Evolutionary conservation across 2,888 invertebrate genomes (phyloP).

Genomic region (Oeneis ivallda): DNA sequence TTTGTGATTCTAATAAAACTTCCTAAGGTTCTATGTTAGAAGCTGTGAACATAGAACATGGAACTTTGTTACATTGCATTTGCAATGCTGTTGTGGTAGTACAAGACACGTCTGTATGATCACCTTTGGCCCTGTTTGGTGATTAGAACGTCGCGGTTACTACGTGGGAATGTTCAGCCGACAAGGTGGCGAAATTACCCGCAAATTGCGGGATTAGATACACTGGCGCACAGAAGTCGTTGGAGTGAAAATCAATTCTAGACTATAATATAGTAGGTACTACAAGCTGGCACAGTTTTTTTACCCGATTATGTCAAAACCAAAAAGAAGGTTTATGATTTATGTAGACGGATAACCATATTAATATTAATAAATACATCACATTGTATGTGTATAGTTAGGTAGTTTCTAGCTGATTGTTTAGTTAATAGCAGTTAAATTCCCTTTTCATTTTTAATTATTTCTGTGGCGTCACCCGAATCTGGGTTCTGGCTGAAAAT

Average conservation of each 20-base stretch:
- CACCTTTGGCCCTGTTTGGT: constrained; percentile 41
- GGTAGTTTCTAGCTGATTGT: no score
- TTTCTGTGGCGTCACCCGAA: no score
- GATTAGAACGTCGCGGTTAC: constrained; percentile 39
- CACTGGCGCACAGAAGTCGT: constrained; percentile 21
- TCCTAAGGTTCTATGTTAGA: constrained; percentile 15
- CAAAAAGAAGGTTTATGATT: no score
- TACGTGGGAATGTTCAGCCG: constrained; percentile 46
- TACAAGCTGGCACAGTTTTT: not conserved
- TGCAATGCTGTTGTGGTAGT: constrained; percentile 12
- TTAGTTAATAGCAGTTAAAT: no score
- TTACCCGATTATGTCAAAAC: no score
- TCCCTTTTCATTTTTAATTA: no score
- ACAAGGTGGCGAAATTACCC: constrained; percentile 51
- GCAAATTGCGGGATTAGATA: constrained; percentile 52
- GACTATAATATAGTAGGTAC: not conserved
- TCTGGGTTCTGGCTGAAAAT: no score
- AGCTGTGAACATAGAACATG: constrained; percentile 3
- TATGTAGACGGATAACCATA: no score
- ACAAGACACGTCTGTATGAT: constrained; percentile 36
- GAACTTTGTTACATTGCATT: constrained; percentile 8
- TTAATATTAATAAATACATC: no score
- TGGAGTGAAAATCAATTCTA: constrained; percentile 24
- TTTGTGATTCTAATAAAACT: not conserved
- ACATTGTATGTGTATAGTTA: no score